These are phyloP conservation scores for Melanerpes aurifrons DNA, from an alignment of 2,113 vertebrate species.

Conservation along the genomic window DNA sequence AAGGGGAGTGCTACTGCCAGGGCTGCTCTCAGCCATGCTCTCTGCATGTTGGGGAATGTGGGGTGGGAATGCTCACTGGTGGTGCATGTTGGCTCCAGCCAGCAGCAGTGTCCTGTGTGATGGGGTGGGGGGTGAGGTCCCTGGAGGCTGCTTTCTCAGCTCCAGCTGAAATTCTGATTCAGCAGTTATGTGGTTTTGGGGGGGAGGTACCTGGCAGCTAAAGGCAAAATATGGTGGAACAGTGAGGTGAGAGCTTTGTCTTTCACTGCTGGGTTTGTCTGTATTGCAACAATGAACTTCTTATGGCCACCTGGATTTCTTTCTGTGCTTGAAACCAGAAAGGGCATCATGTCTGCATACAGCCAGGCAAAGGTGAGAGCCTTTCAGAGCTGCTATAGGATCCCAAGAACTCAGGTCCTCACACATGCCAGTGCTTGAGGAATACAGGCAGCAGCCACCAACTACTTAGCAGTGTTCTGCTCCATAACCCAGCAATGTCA, in stretches of 20 bases:
- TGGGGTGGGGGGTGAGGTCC: not conserved
- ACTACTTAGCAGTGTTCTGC: not conserved
- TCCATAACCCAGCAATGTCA: not conserved
- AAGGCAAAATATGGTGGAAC: not conserved
- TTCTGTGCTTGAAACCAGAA: not conserved
- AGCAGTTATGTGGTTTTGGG: not conserved
- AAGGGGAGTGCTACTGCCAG: not conserved
- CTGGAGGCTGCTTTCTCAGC: not conserved
- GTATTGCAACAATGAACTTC: not conserved
- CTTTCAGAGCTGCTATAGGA: not conserved
- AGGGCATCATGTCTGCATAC: not conserved
- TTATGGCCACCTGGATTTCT: not conserved
- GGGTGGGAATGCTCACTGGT: not conserved
- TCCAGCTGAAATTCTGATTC: not conserved
- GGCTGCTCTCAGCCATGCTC: not conserved
- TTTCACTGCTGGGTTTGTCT: not conserved
- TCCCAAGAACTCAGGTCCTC: not conserved
- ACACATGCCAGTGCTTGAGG: not conserved
- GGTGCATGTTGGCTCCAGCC: not conserved
- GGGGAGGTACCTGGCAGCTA: not conserved
- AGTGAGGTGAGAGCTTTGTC: not conserved
- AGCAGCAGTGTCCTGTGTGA: fast-evolving
- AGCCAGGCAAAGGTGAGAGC: not conserved
- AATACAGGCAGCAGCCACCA: not conserved
- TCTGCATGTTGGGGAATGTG: fast-evolving